Base-by-base conservation (phyloP, 1,140 invertebrate genomes). In the Drosophila mayri region DNA sequence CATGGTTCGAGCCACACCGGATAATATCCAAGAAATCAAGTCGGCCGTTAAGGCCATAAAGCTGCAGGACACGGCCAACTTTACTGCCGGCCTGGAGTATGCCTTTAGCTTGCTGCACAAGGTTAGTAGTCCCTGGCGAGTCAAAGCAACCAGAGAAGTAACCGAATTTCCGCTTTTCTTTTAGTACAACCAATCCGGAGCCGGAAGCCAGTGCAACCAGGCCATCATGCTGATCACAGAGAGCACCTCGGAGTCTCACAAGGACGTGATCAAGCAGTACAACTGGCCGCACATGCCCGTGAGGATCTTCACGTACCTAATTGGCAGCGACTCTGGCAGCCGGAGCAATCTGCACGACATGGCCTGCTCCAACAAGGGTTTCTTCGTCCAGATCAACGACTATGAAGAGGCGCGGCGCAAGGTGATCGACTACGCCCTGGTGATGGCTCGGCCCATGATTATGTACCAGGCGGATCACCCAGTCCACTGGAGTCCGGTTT, bases 221-320 rank as follows among this genome's bases (percentile, higher is more conserved):
- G 98, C 98, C 2, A 99, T 99, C 44, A 99, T 99, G 96, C 93
- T 99, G 50, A 96, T 99, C 37, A 97, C 97, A 6, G 97, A 99
- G 87, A 98, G 97, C 32, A 96, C 98, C n/a, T 96, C 97, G 0
- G 95, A 95, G 63, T 94, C 93, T 3, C 90, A 93, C 63, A 91
- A 90, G 71, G 92, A 93, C 8, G 87, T 91, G 20, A 97, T 98
- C 83, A 95, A 96, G 73, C 94, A 95, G 50, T 98, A 98, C 93
- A 99, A 99, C 93, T 97, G 95, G 94, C 96, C 97, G 0, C 96
- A 97, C 82, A 97, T 96, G 95, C 96, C 98, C 49, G 97, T 99
- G 4, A 94, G 99, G 73, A 96, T 99, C 37, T 99, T 99, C 92
- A 99, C 98, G 0, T 99, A 99, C 94, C 94, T 99, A 6, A 96